Evolutionary conservation across 2,113 vertebrate genomes (phyloP), one percentile per base, ranked within the genome.

Genomic region (Elephas maximus): DNA sequence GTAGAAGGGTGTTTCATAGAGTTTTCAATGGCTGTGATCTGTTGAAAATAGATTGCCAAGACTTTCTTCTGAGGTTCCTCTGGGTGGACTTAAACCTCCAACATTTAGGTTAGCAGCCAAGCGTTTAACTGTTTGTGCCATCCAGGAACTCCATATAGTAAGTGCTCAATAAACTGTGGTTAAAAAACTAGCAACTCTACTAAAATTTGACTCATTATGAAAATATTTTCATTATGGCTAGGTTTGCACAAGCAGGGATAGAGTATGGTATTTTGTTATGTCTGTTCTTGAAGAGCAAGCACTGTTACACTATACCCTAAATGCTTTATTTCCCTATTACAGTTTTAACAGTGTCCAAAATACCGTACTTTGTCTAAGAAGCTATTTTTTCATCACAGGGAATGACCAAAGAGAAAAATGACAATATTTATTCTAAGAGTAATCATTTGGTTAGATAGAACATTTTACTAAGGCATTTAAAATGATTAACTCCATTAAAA

Each of bases 201-300:
- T 37, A 0, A 71, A 30, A 81, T 86, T 94, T 45, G 62, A 71
- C 21, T 88, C 26, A 62, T 14, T 65, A 37, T 57, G 33, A 88
- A 41, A 28, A 60, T 37, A 71, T 76, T 89, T 18, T 45, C 9
- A 33, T 92, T 67, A 76, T 8, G 14, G 28, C 33, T 45, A 45
- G 15, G 57, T 28, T 62, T 48, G 80, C 74, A 86, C 11, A 71
- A 92, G n/a, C 9, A 80, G 71, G 3, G 63, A 79, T 30, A 69
- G 45, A 51, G 4, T n/a, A n/a, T 30, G 6, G 11, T 8, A 4
- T 71, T 94, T 51, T 28, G 79, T 83, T 76, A 41, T 33, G 21
- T 77, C 89, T 81, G 45, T 76, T 69, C 77, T 85, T 85, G 15
- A 88, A 90, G 8, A 88, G 28, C 76, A 90, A 80, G 67, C 12